Evolutionary conservation across 2,888 invertebrate genomes (phyloP).

Genomic region (Caenorhabditis japonica): DNA sequence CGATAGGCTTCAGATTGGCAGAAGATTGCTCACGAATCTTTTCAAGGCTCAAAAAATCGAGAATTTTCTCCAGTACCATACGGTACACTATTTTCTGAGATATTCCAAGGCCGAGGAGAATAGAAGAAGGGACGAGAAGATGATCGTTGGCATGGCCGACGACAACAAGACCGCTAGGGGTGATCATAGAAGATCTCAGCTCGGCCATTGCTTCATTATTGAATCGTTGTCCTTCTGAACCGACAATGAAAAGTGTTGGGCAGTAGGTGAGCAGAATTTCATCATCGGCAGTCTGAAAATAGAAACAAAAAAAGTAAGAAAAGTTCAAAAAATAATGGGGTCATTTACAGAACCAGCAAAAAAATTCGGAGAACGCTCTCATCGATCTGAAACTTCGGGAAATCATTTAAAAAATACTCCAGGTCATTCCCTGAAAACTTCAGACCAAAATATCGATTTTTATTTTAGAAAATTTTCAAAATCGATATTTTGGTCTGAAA

Average conservation of each 20-base stretch:
- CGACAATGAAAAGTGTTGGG: constrained; percentile 70
- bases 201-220: constrained; percentile 57
- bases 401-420: too few relatives aligned
- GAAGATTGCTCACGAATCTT: constrained; percentile 30
- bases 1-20: constrained; percentile 38
- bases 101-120: constrained; percentile 59
- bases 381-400: too few relatives aligned
- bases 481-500: background rate
- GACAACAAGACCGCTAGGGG: constrained; percentile 64
- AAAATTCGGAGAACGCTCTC: too few relatives aligned
- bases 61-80: constrained; percentile 64
- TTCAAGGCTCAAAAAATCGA: constrained; percentile 63
- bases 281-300: constrained; percentile 66
- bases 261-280: constrained; percentile 72
- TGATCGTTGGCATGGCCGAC: constrained; percentile 64
- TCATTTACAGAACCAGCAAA: too few relatives aligned
- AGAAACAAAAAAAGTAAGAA: background rate
- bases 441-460: background rate
- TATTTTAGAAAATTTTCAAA: background rate
- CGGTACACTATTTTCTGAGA: constrained; percentile 65
- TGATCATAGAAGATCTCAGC: constrained; percentile 63
- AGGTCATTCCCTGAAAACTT: too few relatives aligned
- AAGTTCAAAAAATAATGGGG: too few relatives aligned
- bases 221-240: constrained; percentile 62
- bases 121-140: constrained; percentile 57